These are phyloP conservation scores for Eurytoma californica DNA, from an alignment of 2,888 invertebrate genomes.

Conservation along the genomic window DNA sequence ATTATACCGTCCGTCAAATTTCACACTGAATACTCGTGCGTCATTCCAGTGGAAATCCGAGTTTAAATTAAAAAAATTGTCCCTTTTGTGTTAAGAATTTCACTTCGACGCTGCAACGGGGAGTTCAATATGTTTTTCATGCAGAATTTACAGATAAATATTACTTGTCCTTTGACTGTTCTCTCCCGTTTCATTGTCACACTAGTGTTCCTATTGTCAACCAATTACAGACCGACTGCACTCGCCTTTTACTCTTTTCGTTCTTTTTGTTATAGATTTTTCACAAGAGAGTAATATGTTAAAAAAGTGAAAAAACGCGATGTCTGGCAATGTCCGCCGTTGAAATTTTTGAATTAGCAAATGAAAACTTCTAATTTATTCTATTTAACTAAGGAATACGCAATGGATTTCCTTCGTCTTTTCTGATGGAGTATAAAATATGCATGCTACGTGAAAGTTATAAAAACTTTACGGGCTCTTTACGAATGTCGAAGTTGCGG, in stretches of 20 bases:
- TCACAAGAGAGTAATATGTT: too few relatives aligned
- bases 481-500: constrained; percentile 19
- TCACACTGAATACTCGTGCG: not conserved
- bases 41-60: not conserved
- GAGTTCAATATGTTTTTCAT: constrained; percentile 35
- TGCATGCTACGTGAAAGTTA: constrained; percentile 15
- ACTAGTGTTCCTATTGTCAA: constrained; percentile 31
- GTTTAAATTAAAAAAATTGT: not conserved
- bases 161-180: constrained; percentile 46
- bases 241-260: constrained; percentile 26
- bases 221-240: constrained; percentile 17
- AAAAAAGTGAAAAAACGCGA: too few relatives aligned
- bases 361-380: constrained; percentile 12
- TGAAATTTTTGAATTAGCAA: not conserved
- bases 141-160: constrained; percentile 20
- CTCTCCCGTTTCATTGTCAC: not conserved
- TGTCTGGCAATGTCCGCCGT: too few relatives aligned
- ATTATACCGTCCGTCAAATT: not conserved
- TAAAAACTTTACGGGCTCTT: constrained; percentile 43
- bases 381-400: not conserved
- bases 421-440: constrained; percentile 9
- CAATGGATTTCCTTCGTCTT: not conserved
- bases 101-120: constrained; percentile 13
- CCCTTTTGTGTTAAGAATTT: constrained; percentile 24
- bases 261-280: too few relatives aligned